Evolutionary conservation across 2,888 invertebrate genomes (phyloP).

Genomic region (Spilosoma lubricipeda): DNA sequence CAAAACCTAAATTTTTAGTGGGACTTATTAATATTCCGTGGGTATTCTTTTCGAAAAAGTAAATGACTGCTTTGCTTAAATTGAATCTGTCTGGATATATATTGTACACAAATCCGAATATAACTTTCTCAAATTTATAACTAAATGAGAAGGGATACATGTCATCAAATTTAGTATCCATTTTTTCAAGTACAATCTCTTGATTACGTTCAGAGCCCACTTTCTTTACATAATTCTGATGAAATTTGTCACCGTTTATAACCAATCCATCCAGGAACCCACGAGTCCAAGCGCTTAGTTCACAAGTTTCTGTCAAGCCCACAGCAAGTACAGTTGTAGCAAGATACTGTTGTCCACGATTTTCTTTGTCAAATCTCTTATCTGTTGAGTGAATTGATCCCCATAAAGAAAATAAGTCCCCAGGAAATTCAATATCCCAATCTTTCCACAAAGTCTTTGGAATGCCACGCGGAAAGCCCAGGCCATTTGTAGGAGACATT

Average conservation of each 20-base stretch:
- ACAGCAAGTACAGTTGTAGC: constrained; percentile 87
- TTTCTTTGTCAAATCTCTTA: constrained; percentile 79
- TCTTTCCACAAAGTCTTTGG: constrained; percentile 86
- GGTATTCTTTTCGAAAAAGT: constrained; percentile 85
- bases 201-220: constrained; percentile 80
- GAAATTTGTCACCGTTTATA: constrained; percentile 86
- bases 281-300: constrained; percentile 88
- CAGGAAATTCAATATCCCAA: constrained; percentile 89
- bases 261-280: constrained; percentile 88
- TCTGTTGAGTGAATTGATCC: constrained; percentile 88
- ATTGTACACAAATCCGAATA: constrained; percentile 88
- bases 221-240: constrained; percentile 78
- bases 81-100: constrained; percentile 86
- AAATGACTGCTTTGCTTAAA: constrained; percentile 87
- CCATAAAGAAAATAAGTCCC: constrained; percentile 89
- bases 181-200: constrained; percentile 86
- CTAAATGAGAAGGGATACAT: constrained; percentile 87
- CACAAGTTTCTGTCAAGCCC: constrained; percentile 87
- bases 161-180: constrained; percentile 81
- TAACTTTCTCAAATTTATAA: constrained; percentile 84
- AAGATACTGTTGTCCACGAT: constrained; percentile 88
- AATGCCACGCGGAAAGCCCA: constrained; percentile 70
- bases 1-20: constrained; percentile 84
- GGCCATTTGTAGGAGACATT: constrained; percentile 70
- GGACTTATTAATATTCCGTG: constrained; percentile 86